Evolutionary conservation across 2,888 invertebrate genomes (phyloP).

Genomic region (Ctenicera cuprea): DNA sequence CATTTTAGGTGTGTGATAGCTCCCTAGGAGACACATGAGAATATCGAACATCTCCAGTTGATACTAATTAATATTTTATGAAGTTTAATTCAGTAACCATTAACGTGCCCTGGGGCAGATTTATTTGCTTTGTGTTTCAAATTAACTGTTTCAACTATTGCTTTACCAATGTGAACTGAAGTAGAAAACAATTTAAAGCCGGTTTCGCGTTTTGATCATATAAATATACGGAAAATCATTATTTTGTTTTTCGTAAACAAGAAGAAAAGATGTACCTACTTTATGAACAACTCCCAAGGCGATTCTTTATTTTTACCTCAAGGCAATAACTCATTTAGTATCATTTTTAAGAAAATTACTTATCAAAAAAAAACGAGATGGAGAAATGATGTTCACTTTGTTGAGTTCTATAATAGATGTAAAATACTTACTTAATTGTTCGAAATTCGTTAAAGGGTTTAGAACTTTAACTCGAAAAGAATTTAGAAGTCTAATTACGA

Average conservation of each 20-base stretch:
- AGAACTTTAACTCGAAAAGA: too few relatives aligned
- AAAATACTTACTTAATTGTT: too few relatives aligned
- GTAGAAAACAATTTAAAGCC: too few relatives aligned
- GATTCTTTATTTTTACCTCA: background rate
- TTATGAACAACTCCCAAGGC: conserved; percentile 4
- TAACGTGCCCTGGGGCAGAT: background rate
- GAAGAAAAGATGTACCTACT: background rate
- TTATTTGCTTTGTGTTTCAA: background rate
- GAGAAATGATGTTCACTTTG: background rate
- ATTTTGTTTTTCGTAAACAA: too few relatives aligned
- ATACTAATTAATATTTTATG: background rate
- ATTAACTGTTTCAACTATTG: too few relatives aligned
- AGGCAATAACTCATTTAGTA: background rate
- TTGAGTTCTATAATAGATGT: too few relatives aligned
- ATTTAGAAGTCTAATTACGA: too few relatives aligned
- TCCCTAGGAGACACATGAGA: background rate
- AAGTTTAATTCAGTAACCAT: background rate
- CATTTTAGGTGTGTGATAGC: background rate
- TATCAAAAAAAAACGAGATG: background rate
- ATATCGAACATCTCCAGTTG: background rate
- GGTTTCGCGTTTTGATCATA: too few relatives aligned
- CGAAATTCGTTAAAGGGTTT: too few relatives aligned
- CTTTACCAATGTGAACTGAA: too few relatives aligned
- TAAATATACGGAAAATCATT: too few relatives aligned
- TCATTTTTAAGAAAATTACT: conserved; percentile 3